A percentile compares a stretch with the other conserved stretches of the same genome.
These are phyloP conservation scores for Apis laboriosa DNA, from an alignment of 1,140 invertebrate species.

Conservation along the genomic window DNA sequence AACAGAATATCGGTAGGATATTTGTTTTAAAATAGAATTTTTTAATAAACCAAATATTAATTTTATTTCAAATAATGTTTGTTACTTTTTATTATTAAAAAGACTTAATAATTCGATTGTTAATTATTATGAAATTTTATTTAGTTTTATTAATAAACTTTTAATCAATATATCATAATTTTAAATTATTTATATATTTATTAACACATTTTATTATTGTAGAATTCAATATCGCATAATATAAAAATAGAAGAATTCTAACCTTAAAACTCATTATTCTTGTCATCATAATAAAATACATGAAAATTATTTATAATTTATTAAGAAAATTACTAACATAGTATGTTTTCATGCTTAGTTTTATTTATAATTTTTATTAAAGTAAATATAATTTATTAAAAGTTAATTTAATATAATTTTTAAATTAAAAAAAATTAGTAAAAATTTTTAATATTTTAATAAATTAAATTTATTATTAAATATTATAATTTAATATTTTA, in stretches of 20 bases:
- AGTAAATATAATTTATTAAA: background rate
- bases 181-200: background rate
- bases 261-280: background rate
- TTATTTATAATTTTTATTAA: background rate
- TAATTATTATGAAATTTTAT: background rate
- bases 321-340: background rate
- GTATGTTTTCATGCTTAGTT: background rate
- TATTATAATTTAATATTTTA: background rate
- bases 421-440: background rate
- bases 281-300: background rate
- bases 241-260: background rate
- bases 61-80: background rate
- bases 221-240: background rate
- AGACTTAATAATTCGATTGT: background rate
- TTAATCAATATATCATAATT: background rate
- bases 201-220: background rate
- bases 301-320: background rate
- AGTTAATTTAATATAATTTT: background rate
- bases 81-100: background rate
- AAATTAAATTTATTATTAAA: too few species aligned
- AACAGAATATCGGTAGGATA: slow-evolving; percentile 25
- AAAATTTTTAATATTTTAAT: background rate
- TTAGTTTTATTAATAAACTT: background rate
- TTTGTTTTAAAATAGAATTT: background rate
- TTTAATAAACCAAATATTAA: background rate